A percentile compares a stretch with the other conserved stretches of the same genome.
phyloP scores from a whole-genome alignment of 2,888 invertebrate genomes.

The Clepsis dumicolana region DNA sequence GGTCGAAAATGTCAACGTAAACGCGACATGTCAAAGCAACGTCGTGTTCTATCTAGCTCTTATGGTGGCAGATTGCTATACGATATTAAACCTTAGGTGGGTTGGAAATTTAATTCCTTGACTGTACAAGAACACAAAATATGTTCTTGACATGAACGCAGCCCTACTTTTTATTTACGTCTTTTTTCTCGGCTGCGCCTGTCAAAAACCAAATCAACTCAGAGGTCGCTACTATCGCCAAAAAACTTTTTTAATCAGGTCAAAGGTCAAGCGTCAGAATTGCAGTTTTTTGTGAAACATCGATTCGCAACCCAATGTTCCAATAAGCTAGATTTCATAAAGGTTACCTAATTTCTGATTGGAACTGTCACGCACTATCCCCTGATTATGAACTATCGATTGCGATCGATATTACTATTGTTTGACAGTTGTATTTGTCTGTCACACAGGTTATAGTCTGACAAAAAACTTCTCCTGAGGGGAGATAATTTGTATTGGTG shows the following conservation, averaged over 20 bases:
- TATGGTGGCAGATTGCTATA: no score
- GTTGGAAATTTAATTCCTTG: no score
- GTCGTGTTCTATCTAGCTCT: no score
- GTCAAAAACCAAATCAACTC: conserved; percentile 17
- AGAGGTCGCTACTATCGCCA: conserved; percentile 28
- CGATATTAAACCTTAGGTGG: no score
- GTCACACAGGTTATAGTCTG: not conserved
- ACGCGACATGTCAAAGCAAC: no score
- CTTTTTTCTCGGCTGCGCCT: no score
- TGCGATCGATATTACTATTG: conserved; percentile 22
- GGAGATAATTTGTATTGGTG: no score
- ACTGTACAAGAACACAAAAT: no score
- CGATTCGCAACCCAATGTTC: conserved; percentile 36
- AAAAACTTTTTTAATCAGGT: conserved; percentile 30
- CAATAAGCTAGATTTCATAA: conserved; percentile 43
- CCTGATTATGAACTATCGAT: conserved; percentile 16
- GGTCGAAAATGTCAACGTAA: no score
- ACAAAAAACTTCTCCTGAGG: no score
- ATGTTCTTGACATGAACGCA: no score
- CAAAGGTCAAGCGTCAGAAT: conserved; percentile 26
- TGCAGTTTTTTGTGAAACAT: conserved; percentile 33
- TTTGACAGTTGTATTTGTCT: not conserved
- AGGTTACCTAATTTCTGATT: conserved; percentile 42
- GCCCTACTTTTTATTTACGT: no score
- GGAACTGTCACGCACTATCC: conserved; percentile 32